Conservation (phyloP, 2,113 vertebrate genomes). For the Hippocampus mohnikei region DNA sequence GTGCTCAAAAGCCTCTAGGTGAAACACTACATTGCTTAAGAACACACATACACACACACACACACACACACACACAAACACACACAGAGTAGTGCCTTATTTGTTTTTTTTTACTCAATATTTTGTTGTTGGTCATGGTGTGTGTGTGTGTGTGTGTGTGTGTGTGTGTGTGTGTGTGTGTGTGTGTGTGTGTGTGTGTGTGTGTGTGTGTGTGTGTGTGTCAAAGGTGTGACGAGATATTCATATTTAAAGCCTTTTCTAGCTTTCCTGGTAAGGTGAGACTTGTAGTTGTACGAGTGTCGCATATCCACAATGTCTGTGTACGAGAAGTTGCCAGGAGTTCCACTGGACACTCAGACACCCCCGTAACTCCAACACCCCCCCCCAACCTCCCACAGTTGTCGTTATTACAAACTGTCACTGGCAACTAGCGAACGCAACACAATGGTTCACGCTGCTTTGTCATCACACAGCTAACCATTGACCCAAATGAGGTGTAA, state of each 20-base stretch:
- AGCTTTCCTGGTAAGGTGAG: constrained; percentile 41
- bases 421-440: constrained; percentile 26
- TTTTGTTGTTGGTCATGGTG: too few species aligned
- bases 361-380: too few species aligned
- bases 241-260: constrained; percentile 39
- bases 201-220: constrained; percentile 1
- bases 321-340: constrained; percentile 27
- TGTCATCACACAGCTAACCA: constrained; percentile 35
- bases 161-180: too few species aligned
- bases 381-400: neutral
- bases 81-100: too few species aligned
- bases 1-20: constrained; percentile 14
- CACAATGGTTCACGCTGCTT: constrained; percentile 34
- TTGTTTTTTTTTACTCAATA: too few species aligned
- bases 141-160: too few species aligned
- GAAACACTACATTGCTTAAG: neutral
- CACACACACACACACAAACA: too few species aligned
- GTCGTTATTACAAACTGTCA: constrained; percentile 13
- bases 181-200: too few species aligned
- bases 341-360: neutral
- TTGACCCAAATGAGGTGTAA: constrained; percentile 30
- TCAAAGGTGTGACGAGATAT: constrained; percentile 4
- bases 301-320: constrained; percentile 1
- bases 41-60: constrained; percentile 10
- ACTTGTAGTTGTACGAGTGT: constrained; percentile 1